Evolutionary conservation across 1,140 invertebrate genomes (phyloP), one percentile per base, ranked within the genome.

Genomic region (Ips typographus): DNA sequence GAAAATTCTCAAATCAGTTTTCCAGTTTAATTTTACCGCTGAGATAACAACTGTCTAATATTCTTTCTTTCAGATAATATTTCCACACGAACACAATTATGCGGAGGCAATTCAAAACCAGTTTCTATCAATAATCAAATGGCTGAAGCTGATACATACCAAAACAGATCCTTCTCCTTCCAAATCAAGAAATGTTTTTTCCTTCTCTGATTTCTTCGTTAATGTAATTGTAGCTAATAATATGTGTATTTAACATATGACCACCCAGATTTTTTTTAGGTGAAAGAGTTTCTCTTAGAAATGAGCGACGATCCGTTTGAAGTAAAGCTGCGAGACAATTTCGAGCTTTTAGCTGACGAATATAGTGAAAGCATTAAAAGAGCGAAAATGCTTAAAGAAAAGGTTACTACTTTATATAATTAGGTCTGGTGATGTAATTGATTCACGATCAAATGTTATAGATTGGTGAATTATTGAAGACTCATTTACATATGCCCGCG

Each of bases 231-330:
- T 22, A 22, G 22, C 22, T 22, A 22, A 22, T 22, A 22, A 22
- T 80, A 86, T 86, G 67, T 83, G 86, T 0, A 90, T 87, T 22
- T 22, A 22, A 22, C 22, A 22, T 22, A 22, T 22, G 22, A 22
- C 22, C 22, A 22, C 22, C 22, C 22, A 22, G 22, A 22, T 0
- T 22, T 22, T 37, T 62, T 62, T 49, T 47, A 91, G 89, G 86
- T 93, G 36, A 91, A 91, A 78, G 90, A 91, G 74, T 90, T 95
- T 78, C 78, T 91, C 2, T 88, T 99, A 65, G 94, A 98, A 83
- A 89, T 99, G 79, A 92, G 91, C 71, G 98, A 99, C 80, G 97
- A 99, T 88, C 95, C 96, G 1, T 99, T 99, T 79, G 97, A 99
- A 84, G 95, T 98, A 0, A 95, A 94, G 77, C 83, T 99, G 2